phyloP scores from a whole-genome alignment of 92 coral and sea anemone species.

The Bergia sp. region DNA sequence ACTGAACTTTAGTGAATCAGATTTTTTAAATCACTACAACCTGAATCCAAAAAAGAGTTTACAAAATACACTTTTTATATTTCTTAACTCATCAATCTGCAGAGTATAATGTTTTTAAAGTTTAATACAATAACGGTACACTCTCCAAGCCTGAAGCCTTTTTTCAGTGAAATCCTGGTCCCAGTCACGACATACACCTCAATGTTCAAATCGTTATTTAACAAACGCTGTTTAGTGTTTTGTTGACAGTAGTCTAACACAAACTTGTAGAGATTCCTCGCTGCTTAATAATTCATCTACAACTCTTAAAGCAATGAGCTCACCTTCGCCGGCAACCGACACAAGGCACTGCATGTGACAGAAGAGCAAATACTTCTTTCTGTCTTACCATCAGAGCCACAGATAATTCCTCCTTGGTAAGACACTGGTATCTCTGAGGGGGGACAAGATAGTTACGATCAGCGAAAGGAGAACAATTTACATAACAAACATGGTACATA shows the following conservation, averaged over 20 bases:
- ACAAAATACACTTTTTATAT: background rate
- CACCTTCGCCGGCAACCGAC: constrained; percentile 98
- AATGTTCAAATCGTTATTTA: background rate
- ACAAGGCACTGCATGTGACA: constrained; percentile 96
- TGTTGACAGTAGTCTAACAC: background rate
- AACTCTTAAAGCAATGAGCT: constrained; percentile 9
- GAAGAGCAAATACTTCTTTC: constrained; percentile 84
- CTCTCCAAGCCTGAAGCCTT: too few species aligned
- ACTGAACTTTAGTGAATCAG: background rate
- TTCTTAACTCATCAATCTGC: background rate
- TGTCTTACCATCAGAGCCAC: constrained; percentile 86
- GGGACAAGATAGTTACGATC: background rate
- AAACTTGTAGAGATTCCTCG: constrained; percentile 13
- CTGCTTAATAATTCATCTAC: constrained; percentile 10
- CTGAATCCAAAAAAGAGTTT: background rate
- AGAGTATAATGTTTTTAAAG: too few species aligned
- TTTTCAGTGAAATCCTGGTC: too few species aligned
- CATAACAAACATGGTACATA: background rate
- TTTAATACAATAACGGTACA: too few species aligned
- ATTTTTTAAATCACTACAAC: background rate
- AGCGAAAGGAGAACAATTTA: constrained; percentile 11
- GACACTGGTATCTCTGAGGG: constrained; percentile 82
- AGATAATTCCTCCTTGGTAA: constrained; percentile 81
- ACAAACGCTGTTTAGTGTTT: background rate
- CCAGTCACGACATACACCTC: background rate